Evolutionary conservation across 2,888 invertebrate species (phyloP).

Genomic region (Brachyptera putata): DNA sequence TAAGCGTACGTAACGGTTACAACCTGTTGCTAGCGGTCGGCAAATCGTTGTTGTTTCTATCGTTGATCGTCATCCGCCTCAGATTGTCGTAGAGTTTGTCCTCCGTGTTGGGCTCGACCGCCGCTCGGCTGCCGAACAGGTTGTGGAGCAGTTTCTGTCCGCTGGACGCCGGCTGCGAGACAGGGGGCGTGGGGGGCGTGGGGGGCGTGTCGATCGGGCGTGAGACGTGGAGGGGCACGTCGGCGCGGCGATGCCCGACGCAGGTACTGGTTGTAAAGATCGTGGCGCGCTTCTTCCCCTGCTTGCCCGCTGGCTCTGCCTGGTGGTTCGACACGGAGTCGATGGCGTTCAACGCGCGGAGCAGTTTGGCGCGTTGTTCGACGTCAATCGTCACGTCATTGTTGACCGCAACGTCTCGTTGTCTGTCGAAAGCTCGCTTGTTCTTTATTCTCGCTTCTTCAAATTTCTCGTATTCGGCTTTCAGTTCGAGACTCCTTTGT

Average conservation of each 20-base stretch:
- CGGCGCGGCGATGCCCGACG: background rate
- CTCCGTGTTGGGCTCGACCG: background rate
- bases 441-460: slow-evolving; percentile 2
- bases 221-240: background rate
- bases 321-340: slow-evolving; percentile 41
- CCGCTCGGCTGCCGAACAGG: slow-evolving; percentile 11
- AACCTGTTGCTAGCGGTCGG: background rate
- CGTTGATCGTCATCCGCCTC: background rate
- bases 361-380: slow-evolving; percentile 54
- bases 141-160: slow-evolving; percentile 18
- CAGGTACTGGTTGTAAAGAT: slow-evolving; percentile 4
- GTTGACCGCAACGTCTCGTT: background rate
- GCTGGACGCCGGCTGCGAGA: background rate
- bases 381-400: too few species aligned
- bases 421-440: too few species aligned
- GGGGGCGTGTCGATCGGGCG: background rate
- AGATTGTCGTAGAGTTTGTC: background rate
- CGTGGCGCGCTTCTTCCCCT: background rate
- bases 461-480: background rate
- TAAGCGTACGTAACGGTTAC: background rate
- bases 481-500: background rate
- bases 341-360: slow-evolving; percentile 60
- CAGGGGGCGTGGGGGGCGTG: background rate
- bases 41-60: slow-evolving; percentile 2
- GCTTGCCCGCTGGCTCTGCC: background rate